phyloP scores from a whole-genome alignment of 2,113 vertebrate genomes.

The Grallaria varia region DNA sequence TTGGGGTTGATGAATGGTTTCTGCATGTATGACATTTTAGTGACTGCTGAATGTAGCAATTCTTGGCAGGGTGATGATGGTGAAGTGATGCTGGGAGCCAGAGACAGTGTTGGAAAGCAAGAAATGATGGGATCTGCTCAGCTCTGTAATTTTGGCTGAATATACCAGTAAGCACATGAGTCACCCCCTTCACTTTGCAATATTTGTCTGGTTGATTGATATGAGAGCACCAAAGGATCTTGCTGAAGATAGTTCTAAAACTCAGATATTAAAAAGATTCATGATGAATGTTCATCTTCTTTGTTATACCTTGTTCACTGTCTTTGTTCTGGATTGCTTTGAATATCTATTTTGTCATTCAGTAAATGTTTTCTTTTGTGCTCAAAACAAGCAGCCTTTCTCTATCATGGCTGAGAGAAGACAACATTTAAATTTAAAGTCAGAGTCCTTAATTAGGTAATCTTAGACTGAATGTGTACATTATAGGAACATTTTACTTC shows the following conservation, averaged over 20 bases:
- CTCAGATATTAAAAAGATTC: not conserved
- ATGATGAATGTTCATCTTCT: not conserved
- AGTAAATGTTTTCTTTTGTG: conserved; percentile 16
- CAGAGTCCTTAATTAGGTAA: conserved; percentile 7
- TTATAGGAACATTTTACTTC: not conserved
- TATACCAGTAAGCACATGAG: not conserved
- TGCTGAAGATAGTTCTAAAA: not conserved
- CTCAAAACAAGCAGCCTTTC: conserved; percentile 17
- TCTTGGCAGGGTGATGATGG: not conserved
- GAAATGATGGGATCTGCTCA: not conserved
- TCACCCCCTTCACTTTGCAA: not conserved
- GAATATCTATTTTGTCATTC: conserved; percentile 26
- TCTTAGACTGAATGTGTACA: not conserved
- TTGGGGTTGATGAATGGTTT: not conserved
- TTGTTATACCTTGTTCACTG: not conserved
- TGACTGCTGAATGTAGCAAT: not conserved
- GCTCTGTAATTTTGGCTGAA: conserved; percentile 6
- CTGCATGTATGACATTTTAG: not conserved
- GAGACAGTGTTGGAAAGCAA: conserved; percentile 5
- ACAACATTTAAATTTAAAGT: not conserved
- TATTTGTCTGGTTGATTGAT: conserved; percentile 27
- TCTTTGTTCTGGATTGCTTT: conserved; percentile 16
- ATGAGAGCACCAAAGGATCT: not conserved
- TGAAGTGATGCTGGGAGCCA: not conserved
- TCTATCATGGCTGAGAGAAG: not conserved